Percentiles rank a stretch among this genome's conserved stretches.
These are phyloP conservation scores for Parauchenoglanis punctatus DNA, from an alignment of 2,797 vertebrate genomes.

Conservation along the genomic window DNA sequence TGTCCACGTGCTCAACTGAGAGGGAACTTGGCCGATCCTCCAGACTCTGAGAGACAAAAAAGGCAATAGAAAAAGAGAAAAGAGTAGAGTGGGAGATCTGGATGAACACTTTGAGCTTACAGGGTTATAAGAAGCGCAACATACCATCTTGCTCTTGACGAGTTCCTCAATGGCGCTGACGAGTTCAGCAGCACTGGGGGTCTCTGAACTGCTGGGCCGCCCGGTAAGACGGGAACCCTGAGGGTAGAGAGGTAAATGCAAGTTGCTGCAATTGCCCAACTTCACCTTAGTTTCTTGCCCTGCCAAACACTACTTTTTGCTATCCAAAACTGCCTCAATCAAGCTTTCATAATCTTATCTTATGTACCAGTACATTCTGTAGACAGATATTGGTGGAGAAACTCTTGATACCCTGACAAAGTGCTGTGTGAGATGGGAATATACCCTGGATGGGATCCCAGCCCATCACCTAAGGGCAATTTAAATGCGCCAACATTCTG, in stretches of 20 bases:
- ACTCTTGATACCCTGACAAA: neutral
- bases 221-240: constrained; percentile 87
- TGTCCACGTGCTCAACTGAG: constrained; percentile 91
- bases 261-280: neutral
- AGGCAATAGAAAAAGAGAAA: neutral
- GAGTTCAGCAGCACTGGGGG: constrained; percentile 94
- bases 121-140: neutral
- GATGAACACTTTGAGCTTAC: neutral
- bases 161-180: constrained; percentile 98
- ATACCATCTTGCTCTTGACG: constrained; percentile 99
- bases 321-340: neutral
- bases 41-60: constrained; percentile 77
- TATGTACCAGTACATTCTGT: neutral
- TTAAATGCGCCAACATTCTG: neutral
- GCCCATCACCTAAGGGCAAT: neutral
- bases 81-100: neutral
- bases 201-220: constrained; percentile 93
- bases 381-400: neutral
- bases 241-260: neutral
- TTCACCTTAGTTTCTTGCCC: neutral
- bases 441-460: neutral
- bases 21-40: constrained; percentile 95
- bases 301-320: neutral
- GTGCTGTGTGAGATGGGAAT: neutral
- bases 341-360: neutral